These are phyloP conservation scores for Menidia menidia DNA, from an alignment of 2,797 vertebrate species.

Conservation along the genomic window DNA sequence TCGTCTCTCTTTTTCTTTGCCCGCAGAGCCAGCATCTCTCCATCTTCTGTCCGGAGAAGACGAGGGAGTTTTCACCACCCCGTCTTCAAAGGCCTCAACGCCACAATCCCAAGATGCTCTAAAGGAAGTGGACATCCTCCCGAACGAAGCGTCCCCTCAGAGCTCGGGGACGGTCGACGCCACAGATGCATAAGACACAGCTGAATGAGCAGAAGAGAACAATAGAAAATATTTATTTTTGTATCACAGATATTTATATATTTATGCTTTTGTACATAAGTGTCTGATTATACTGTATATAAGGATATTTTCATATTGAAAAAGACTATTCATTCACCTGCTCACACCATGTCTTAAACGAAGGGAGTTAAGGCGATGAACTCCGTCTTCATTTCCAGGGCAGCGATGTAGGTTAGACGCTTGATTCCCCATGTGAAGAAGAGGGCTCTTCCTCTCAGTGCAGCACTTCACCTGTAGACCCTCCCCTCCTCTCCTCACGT, in stretches of 20 bases:
- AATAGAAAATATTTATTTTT: conserved; percentile 98
- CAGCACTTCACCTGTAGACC: conserved; percentile 63
- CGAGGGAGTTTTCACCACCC: conserved; percentile 82
- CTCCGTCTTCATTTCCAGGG: conserved; percentile 49
- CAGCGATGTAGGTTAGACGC: conserved; percentile 32
- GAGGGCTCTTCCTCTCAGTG: conserved; percentile 42
- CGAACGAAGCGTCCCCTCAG: conserved; percentile 54
- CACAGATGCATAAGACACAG: conserved; percentile 76
- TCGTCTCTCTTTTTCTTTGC: background rate
- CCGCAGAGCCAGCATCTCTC: conserved; percentile 83
- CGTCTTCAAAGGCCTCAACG: conserved; percentile 75
- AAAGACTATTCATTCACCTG: conserved; percentile 58
- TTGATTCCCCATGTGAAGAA: conserved; percentile 45
- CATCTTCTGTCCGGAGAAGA: conserved; percentile 85
- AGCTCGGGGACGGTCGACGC: conserved; percentile 58
- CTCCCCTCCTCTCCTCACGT: conserved; percentile 28
- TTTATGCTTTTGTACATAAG: conserved; percentile 99
- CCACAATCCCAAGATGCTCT: conserved; percentile 67
- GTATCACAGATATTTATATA: conserved; percentile 99
- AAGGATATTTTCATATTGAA: conserved; percentile 84
- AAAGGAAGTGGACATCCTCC: conserved; percentile 76
- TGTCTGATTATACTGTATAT: conserved; percentile 87
- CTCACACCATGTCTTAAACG: conserved; percentile 56
- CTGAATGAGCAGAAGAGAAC: conserved; percentile 59
- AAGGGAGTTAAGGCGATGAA: conserved; percentile 36